Conservation (phyloP, 2,113 vertebrate species). For the Neogobius melanostomus region DNA sequence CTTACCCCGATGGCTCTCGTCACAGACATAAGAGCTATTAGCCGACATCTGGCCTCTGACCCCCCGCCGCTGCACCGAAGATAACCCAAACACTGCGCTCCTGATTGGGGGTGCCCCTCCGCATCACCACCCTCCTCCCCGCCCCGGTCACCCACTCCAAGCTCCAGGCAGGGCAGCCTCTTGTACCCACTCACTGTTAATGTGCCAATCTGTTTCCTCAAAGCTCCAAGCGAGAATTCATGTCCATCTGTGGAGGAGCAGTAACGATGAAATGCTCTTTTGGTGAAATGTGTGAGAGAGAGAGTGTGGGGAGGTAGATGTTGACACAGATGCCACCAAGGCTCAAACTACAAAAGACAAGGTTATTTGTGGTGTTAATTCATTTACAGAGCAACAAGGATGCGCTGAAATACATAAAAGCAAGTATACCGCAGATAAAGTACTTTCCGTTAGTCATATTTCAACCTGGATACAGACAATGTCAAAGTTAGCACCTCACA, state of each 20-base stretch:
- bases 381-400: no score
- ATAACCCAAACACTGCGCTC: constrained; percentile 83
- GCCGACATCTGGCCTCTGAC: constrained; percentile 70
- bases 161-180: constrained; percentile 69
- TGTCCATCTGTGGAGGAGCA: constrained; percentile 87
- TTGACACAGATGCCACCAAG: no score
- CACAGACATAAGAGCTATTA: constrained; percentile 66
- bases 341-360: no score
- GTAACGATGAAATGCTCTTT: constrained; percentile 92
- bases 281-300: constrained; percentile 87
- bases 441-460: no score
- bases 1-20: no score
- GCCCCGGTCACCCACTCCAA: constrained; percentile 71
- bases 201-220: constrained; percentile 83
- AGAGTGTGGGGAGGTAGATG: constrained; percentile 1
- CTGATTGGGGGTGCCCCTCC: constrained; percentile 81
- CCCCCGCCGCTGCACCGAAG: constrained; percentile 73
- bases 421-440: no score
- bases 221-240: constrained; percentile 86
- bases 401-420: no score
- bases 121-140: constrained; percentile 65
- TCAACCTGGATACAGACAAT: no score
- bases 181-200: constrained; percentile 81
- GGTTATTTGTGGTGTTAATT: no score
- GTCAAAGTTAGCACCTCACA: no score